phyloP scores from a whole-genome alignment of 2,113 vertebrate genomes.

The Strix aluco region DNA sequence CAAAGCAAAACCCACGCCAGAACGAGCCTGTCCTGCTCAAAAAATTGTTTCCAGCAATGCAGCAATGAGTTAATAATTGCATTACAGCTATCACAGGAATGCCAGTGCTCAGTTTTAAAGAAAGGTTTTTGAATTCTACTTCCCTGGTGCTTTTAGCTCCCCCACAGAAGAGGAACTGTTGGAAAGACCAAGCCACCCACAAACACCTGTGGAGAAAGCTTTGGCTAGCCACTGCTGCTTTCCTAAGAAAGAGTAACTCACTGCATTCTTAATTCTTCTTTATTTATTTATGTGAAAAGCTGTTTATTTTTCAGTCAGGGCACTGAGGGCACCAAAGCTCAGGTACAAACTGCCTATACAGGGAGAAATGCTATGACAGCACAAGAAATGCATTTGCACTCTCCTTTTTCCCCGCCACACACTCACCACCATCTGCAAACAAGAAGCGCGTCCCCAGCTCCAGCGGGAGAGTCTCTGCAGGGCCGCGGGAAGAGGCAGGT shows the following conservation, averaged over 20 bases:
- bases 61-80: not conserved
- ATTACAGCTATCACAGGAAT: not conserved
- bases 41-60: not conserved
- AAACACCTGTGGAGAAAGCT: not conserved
- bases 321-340: not conserved
- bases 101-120: not conserved
- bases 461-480: not conserved
- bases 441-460: not conserved
- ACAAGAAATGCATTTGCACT: not conserved
- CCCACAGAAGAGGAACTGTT: not conserved
- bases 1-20: not conserved
- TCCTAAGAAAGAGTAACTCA: not conserved
- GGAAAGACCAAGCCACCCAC: not conserved
- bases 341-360: not conserved
- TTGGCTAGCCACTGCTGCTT: not conserved
- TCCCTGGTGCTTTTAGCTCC: not conserved
- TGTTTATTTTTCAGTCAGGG: not conserved
- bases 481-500: not conserved
- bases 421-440: not conserved
- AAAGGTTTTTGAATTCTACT: not conserved
- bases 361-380: not conserved
- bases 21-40: not conserved
- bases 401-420: not conserved
- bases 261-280: not conserved
- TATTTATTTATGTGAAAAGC: not conserved